A percentile compares a stretch with the other conserved stretches of the same genome.
Evolutionary conservation across 2,888 invertebrate genomes (phyloP).

Genomic region (Glyphotaelius pellucidus): DNA sequence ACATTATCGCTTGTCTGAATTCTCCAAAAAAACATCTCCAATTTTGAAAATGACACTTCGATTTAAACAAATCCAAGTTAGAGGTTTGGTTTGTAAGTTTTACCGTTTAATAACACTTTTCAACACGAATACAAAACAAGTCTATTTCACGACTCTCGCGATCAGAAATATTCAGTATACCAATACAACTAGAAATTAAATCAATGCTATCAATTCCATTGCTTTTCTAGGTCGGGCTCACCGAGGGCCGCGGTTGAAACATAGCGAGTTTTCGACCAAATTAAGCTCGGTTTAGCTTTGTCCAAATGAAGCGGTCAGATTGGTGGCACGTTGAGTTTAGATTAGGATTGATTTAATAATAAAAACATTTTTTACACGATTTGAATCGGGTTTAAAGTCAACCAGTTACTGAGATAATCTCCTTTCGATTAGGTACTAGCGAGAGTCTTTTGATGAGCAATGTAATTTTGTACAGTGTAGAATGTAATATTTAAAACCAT

Average conservation of each 20-base stretch:
- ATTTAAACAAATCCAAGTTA: too few relatives aligned
- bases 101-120: neutral
- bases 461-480: neutral
- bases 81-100: neutral
- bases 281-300: neutral
- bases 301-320: neutral
- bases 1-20: too few relatives aligned
- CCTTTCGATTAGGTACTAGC: too few relatives aligned
- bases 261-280: neutral
- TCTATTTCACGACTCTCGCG: neutral
- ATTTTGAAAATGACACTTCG: too few relatives aligned
- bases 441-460: too few relatives aligned
- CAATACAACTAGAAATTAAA: neutral
- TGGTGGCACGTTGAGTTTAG: neutral
- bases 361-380: too few relatives aligned
- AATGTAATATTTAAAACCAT: neutral
- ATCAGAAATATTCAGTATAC: neutral
- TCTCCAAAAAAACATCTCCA: too few relatives aligned
- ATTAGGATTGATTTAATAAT: neutral
- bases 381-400: neutral
- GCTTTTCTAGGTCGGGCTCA: neutral
- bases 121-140: neutral
- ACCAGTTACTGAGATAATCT: too few relatives aligned
- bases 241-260: neutral
- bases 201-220: neutral